phyloP scores from a whole-genome alignment of 2,797 vertebrate species.

The Octomys mimax region DNA sequence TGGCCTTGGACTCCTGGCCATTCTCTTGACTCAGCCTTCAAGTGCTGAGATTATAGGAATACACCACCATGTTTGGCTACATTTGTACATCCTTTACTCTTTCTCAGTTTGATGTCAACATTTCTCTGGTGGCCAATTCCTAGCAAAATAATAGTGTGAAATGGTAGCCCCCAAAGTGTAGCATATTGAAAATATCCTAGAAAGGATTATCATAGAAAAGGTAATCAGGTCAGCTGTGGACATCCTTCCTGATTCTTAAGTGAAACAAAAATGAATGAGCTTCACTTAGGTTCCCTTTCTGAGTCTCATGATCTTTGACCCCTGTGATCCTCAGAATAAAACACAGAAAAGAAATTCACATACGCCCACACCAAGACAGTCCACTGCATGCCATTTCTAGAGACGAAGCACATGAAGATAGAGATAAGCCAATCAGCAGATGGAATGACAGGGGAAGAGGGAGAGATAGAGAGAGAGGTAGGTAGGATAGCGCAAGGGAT shows the following conservation, averaged over 20 bases:
- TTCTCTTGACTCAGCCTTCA: neutral
- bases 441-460: neutral
- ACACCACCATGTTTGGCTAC: neutral
- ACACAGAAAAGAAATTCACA: neutral
- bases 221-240: slow-evolving; percentile 13
- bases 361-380: neutral
- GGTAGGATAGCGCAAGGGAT: neutral
- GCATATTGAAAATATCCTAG: slow-evolving; percentile 10
- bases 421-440: neutral
- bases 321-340: neutral
- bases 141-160: slow-evolving; percentile 25
- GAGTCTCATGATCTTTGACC: neutral
- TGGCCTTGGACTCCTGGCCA: neutral
- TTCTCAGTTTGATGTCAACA: slow-evolving; percentile 16
- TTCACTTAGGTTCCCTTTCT: slow-evolving; percentile 21
- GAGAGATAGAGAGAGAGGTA: neutral
- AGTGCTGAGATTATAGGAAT: neutral
- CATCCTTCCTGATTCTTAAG: neutral
- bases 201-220: neutral
- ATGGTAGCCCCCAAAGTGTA: neutral
- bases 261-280: slow-evolving; percentile 27
- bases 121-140: neutral
- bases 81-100: neutral
- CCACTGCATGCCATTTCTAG: neutral
- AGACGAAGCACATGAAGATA: neutral